Evolutionary conservation across 2,797 vertebrate species (phyloP).

Genomic region (Emydoidea blandingii): DNA sequence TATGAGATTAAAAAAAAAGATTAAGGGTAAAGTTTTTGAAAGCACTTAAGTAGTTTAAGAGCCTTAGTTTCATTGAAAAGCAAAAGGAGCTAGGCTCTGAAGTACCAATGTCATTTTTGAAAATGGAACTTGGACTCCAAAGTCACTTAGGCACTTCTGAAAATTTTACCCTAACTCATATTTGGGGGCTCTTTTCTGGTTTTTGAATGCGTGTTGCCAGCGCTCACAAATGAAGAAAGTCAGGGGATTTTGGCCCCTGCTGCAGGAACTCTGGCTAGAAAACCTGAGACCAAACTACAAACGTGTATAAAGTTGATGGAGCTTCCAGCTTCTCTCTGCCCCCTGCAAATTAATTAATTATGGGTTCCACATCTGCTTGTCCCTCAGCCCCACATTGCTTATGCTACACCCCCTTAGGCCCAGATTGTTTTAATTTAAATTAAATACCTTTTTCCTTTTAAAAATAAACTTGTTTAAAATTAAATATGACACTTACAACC

Average conservation of each 20-base stretch:
- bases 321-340: neutral
- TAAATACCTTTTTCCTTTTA: neutral
- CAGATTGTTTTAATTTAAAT: neutral
- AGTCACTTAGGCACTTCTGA: neutral
- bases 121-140: neutral
- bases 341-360: neutral
- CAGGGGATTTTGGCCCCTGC: neutral
- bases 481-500: neutral
- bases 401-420: neutral
- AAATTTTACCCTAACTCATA: neutral
- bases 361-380: neutral
- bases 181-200: neutral
- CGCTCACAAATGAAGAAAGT: neutral
- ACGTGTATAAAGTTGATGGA: neutral
- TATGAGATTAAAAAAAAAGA: neutral
- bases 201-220: neutral
- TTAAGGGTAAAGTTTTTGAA: neutral
- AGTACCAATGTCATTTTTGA: neutral
- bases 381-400: neutral
- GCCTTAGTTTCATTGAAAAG: neutral
- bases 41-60: neutral
- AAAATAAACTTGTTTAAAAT: neutral
- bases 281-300: neutral
- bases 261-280: neutral
- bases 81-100: neutral